Conservation (phyloP, 2,113 vertebrate species). For the Microcebus ravelobensis region DNA sequence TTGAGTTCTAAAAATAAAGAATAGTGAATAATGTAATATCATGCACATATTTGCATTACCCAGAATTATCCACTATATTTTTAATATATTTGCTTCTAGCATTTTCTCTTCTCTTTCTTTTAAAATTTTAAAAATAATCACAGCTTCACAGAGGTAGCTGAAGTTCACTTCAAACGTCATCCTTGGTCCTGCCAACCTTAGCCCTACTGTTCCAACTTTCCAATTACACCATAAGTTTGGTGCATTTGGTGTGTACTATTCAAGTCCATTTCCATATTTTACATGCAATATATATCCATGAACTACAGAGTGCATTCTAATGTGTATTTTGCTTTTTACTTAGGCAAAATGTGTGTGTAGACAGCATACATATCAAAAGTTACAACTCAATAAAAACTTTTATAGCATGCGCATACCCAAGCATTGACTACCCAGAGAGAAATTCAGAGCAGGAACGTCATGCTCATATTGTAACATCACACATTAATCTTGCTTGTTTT, state of each 20-base stretch:
- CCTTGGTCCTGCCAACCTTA: neutral
- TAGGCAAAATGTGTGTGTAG: neutral
- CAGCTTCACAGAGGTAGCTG: neutral
- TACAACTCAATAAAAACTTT: neutral
- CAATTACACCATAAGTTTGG: neutral
- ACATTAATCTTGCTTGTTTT: neutral
- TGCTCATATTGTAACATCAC: neutral
- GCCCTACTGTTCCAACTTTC: neutral
- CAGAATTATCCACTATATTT: neutral
- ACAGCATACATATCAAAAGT: neutral
- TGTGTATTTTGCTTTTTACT: neutral
- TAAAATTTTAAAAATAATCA: neutral
- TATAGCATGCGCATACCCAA: neutral
- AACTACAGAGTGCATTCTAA: neutral
- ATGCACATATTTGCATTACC: neutral
- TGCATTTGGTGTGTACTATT: neutral
- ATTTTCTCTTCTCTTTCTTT: neutral
- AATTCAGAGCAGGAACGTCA: neutral
- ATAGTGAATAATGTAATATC: neutral
- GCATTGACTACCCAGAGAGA: neutral
- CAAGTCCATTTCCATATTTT: neutral
- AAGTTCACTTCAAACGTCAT: neutral
- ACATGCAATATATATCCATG: neutral
- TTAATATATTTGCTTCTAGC: neutral
- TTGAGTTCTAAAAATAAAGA: conserved; percentile 4